phyloP scores from a whole-genome alignment of 2,797 vertebrate species.

The Propithecus perrieri region DNA sequence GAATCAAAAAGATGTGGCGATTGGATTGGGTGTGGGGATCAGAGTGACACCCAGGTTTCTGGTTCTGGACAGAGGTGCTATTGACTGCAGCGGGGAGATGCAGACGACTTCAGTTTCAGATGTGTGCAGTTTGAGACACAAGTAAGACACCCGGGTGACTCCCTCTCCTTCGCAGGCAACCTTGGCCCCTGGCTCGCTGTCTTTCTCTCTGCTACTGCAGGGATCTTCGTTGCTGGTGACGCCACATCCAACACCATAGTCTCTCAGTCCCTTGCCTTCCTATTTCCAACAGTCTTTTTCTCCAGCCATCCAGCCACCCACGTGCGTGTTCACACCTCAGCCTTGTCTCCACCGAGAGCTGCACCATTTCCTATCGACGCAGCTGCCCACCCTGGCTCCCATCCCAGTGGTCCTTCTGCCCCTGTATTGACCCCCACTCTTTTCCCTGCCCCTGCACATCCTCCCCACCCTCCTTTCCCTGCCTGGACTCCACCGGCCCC shows the following conservation, averaged over 20 bases:
- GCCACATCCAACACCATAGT: neutral
- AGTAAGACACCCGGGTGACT: neutral
- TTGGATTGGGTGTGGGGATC: neutral
- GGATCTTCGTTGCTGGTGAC: neutral
- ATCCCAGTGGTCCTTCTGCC: neutral
- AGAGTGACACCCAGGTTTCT: constrained; percentile 22
- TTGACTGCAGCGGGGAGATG: neutral
- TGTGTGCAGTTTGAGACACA: neutral
- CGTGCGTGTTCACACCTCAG: neutral
- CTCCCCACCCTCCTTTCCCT: neutral
- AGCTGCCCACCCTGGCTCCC: neutral
- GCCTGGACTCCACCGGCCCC: neutral
- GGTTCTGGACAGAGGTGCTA: neutral
- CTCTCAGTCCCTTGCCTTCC: neutral
- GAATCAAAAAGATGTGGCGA: neutral
- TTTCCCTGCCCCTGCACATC: neutral
- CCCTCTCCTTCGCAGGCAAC: neutral
- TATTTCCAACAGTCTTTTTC: neutral
- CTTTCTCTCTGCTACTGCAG: neutral
- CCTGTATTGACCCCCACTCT: too few relatives aligned
- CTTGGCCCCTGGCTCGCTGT: neutral
- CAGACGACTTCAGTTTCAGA: neutral
- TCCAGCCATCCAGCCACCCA: neutral
- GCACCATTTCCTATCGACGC: neutral
- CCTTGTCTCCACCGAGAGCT: neutral